A percentile compares a stretch with the other conserved stretches of the same genome.
Conservation (phyloP, 2,797 vertebrate species). For the Pagetopsis macropterus region DNA sequence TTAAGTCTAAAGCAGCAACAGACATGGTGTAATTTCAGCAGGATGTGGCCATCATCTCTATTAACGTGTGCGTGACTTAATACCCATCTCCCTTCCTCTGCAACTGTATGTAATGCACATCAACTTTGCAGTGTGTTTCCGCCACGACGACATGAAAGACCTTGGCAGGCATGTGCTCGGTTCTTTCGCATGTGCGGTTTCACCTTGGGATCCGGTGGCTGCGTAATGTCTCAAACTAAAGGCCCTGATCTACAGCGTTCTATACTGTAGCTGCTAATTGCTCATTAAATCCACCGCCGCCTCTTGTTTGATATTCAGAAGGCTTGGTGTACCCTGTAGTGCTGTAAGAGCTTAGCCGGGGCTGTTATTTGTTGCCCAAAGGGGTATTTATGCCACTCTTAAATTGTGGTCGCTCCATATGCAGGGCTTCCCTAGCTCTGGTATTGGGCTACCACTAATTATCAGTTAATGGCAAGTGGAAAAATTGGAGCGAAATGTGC, state of each 20-base stretch:
- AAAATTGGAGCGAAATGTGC: conserved; percentile 70
- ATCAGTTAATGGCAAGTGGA: conserved; percentile 74
- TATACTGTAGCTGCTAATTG: conserved; percentile 68
- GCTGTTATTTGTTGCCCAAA: conserved; percentile 72
- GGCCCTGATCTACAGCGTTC: conserved; percentile 51
- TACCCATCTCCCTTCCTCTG: conserved; percentile 65
- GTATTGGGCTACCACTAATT: conserved; percentile 84
- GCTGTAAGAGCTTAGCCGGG: conserved; percentile 69
- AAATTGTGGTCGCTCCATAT: conserved; percentile 70
- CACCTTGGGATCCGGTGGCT: conserved; percentile 67
- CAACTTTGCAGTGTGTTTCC: conserved; percentile 66
- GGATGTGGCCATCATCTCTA: conserved; percentile 75
- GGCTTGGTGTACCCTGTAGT: conserved; percentile 58
- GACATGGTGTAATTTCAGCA: conserved; percentile 77
- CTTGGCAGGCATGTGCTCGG: conserved; percentile 45
- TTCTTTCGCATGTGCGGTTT: conserved; percentile 62
- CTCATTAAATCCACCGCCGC: conserved; percentile 70
- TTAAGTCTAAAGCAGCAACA: conserved; percentile 75
- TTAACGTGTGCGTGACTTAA: conserved; percentile 76
- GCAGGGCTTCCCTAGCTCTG: conserved; percentile 77
- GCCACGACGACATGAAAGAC: conserved; percentile 65
- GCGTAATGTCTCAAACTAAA: conserved; percentile 60
- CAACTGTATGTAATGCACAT: conserved; percentile 64
- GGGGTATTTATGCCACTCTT: conserved; percentile 74
- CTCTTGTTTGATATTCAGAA: conserved; percentile 74